These are phyloP conservation scores for Trissolcus japonicus DNA, from an alignment of 2,888 invertebrate genomes.

Conservation along the genomic window DNA sequence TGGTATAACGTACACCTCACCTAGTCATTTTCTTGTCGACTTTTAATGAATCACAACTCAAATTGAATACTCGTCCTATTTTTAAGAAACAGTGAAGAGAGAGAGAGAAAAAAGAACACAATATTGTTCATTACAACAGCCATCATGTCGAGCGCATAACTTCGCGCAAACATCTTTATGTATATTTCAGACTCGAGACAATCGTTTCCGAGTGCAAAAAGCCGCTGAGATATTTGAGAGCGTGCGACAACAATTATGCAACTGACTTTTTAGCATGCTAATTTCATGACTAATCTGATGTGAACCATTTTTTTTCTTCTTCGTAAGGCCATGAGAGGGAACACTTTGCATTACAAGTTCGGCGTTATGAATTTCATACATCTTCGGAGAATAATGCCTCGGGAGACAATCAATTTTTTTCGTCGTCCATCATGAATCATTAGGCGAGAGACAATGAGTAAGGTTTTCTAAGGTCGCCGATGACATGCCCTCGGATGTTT, in stretches of 20 bases:
- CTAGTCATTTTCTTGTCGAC: conserved; percentile 52
- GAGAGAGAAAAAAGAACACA: conserved; percentile 17
- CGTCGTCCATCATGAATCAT: no score
- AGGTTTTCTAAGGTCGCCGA: conserved; percentile 24
- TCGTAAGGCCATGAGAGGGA: no score
- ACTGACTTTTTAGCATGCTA: conserved; percentile 16
- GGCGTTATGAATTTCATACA: no score
- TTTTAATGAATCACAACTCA: conserved; percentile 47
- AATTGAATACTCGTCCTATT: conserved; percentile 51
- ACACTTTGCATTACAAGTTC: no score
- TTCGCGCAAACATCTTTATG: conserved; percentile 30
- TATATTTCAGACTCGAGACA: conserved; percentile 30
- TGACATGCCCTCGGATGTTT: not conserved
- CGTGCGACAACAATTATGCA: conserved; percentile 30
- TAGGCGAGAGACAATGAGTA: conserved; percentile 8
- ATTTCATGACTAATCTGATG: conserved; percentile 6
- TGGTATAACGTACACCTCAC: conserved; percentile 29
- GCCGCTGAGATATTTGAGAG: conserved; percentile 14
- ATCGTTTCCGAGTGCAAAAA: conserved; percentile 29
- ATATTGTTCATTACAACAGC: conserved; percentile 39
- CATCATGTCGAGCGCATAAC: conserved; percentile 11
- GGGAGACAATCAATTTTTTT: no score
- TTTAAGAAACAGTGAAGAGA: conserved; percentile 4
- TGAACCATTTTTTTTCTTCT: conserved; percentile 3
- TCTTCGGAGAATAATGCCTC: no score